Percentiles rank a stretch among this genome's conserved stretches.
Conservation (phyloP, 2,888 invertebrate genomes). For the Apeira syringaria region DNA sequence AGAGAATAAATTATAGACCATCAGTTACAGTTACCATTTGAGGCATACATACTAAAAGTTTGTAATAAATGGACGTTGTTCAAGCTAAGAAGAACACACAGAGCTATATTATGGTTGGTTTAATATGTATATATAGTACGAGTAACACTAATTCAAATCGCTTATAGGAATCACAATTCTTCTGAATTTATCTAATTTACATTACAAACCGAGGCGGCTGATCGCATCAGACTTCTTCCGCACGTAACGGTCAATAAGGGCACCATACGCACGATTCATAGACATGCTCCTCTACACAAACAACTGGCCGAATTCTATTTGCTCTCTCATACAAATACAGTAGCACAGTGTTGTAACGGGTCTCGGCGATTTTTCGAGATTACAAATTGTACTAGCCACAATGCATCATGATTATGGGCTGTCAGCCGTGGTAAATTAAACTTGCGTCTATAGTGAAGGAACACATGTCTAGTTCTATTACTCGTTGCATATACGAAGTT, state of each 20-base stretch:
- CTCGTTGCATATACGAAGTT: too few species aligned
- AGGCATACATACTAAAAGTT: too few species aligned
- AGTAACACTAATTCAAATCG: too few species aligned
- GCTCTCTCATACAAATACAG: conserved; percentile 10
- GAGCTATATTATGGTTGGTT: too few species aligned
- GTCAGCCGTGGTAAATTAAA: conserved; percentile 50
- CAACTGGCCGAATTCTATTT: conserved; percentile 7
- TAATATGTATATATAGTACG: too few species aligned
- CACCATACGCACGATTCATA: not conserved
- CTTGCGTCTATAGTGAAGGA: conserved; percentile 11
- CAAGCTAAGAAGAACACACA: too few species aligned
- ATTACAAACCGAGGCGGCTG: not conserved
- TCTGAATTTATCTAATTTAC: too few species aligned
- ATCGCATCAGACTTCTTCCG: not conserved
- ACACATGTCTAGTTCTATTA: not conserved
- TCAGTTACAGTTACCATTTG: too few species aligned
- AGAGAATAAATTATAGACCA: too few species aligned
- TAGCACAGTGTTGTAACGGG: conserved; percentile 45
- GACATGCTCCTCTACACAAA: conserved; percentile 9
- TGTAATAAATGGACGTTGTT: too few species aligned
- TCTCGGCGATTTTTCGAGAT: conserved; percentile 40
- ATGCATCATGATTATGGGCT: conserved; percentile 52
- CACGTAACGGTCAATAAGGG: conserved; percentile 5
- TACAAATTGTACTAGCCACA: conserved; percentile 44
- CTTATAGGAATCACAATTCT: too few species aligned